Conservation (phyloP, 64 coral and sea anemone species). For the Stichodactyla mertensii region DNA sequence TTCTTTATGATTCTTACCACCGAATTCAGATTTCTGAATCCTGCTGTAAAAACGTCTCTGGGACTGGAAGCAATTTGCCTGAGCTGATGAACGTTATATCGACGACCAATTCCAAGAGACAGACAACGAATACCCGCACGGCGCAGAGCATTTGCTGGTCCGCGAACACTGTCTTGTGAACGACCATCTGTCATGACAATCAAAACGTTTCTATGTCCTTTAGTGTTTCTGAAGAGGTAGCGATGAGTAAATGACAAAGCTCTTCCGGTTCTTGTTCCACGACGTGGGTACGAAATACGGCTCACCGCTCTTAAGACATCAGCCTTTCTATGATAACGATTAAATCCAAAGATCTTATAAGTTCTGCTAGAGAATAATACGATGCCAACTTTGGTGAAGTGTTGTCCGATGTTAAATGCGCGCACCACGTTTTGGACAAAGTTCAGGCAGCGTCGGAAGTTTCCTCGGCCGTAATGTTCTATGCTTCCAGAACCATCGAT, state of each 20-base stretch:
- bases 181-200: constrained; percentile 57
- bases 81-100: constrained; percentile 38
- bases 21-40: constrained; percentile 41
- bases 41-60: constrained; percentile 56
- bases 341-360: constrained; percentile 25
- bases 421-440: constrained; percentile 30
- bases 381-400: constrained; percentile 27
- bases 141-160: constrained; percentile 31
- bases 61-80: constrained; percentile 42
- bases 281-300: constrained; percentile 33
- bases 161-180: constrained; percentile 33
- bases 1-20: constrained; percentile 61
- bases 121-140: constrained; percentile 44
- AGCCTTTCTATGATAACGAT: background rate
- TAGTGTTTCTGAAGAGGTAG: constrained; percentile 20
- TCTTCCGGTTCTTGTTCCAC: constrained; percentile 38
- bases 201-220: constrained; percentile 21
- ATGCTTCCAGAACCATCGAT: constrained; percentile 60
- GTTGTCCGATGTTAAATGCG: background rate
- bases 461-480: constrained; percentile 22
- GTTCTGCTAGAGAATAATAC: constrained; percentile 29
- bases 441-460: constrained; percentile 32
- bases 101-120: constrained; percentile 53
- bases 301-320: background rate
- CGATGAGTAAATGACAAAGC: constrained; percentile 10